Percentiles rank a stretch among this genome's conserved stretches.
These are phyloP conservation scores for Norana najaformis DNA, from an alignment of 2,888 invertebrate genomes.

Conservation along the genomic window DNA sequence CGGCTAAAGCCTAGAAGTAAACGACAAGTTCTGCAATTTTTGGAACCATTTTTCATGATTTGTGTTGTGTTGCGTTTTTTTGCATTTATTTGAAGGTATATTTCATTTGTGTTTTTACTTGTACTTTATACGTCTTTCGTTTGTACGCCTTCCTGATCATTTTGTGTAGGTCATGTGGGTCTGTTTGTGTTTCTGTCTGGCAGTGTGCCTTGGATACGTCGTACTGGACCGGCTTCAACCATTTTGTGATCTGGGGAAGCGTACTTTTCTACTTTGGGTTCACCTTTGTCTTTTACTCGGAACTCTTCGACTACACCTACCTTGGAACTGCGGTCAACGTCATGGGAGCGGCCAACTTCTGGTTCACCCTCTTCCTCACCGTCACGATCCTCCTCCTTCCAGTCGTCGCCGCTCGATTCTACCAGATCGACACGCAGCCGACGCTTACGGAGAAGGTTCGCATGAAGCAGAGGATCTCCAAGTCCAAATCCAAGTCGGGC, in stretches of 20 bases:
- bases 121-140: too few relatives aligned
- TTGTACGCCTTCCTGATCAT: background rate
- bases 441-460: constrained; percentile 89
- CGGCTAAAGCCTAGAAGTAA: too few relatives aligned
- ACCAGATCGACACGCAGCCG: constrained; percentile 85
- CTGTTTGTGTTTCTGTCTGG: constrained; percentile 46
- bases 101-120: too few relatives aligned
- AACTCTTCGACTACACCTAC: constrained; percentile 67
- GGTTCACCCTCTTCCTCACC: constrained; percentile 70
- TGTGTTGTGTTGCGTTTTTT: too few relatives aligned
- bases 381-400: constrained; percentile 85
- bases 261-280: constrained; percentile 91
- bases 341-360: constrained; percentile 82
- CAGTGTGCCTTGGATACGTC: constrained; percentile 96
- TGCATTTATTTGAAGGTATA: too few relatives aligned
- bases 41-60: too few relatives aligned
- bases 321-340: constrained; percentile 61
- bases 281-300: constrained; percentile 89
- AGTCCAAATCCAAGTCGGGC: constrained; percentile 54
- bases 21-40: too few relatives aligned
- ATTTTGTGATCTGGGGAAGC: constrained; percentile 96
- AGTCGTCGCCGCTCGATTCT: constrained; percentile 86
- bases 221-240: constrained; percentile 97
- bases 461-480: constrained; percentile 71
- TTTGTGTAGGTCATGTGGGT: background rate